These are phyloP conservation scores for Schizotus pectinicornis DNA, from an alignment of 2,888 invertebrate genomes.

Conservation along the genomic window DNA sequence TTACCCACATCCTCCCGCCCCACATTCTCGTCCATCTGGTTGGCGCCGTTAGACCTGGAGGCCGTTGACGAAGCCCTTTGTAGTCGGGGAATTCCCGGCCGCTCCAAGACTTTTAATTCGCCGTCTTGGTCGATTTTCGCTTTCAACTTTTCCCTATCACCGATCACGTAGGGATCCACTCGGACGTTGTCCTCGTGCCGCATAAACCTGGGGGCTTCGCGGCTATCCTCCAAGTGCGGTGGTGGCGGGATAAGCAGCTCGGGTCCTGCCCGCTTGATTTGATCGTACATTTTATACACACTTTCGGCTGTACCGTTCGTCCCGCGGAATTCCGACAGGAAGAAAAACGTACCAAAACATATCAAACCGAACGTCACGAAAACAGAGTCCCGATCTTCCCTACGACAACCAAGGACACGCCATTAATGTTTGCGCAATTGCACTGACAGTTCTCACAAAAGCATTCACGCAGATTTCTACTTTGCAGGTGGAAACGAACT, in stretches of 20 bases:
- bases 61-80: slow-evolving; percentile 52
- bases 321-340: slow-evolving; percentile 83
- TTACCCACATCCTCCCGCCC: slow-evolving; percentile 39
- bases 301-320: slow-evolving; percentile 71
- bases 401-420: slow-evolving; percentile 26
- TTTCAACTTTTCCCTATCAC: slow-evolving; percentile 78
- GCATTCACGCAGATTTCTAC: slow-evolving; percentile 38
- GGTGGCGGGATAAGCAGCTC: slow-evolving; percentile 87
- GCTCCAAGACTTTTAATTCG: slow-evolving; percentile 79
- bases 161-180: slow-evolving; percentile 75
- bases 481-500: slow-evolving; percentile 36
- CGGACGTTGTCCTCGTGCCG: slow-evolving; percentile 64
- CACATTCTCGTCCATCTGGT: slow-evolving; percentile 49
- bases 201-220: slow-evolving; percentile 63
- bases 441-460: slow-evolving; percentile 36
- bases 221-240: slow-evolving; percentile 66
- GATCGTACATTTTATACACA: slow-evolving; percentile 84
- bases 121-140: slow-evolving; percentile 88
- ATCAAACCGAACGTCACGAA: slow-evolving; percentile 89
- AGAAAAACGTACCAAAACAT: slow-evolving; percentile 92
- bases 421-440: slow-evolving; percentile 35
- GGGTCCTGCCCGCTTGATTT: slow-evolving; percentile 88
- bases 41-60: slow-evolving; percentile 38
- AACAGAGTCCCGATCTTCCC: slow-evolving; percentile 62
- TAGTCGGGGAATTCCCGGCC: slow-evolving; percentile 66